Percentiles rank a stretch among this genome's conserved stretches.
Conservation (phyloP, 2,797 vertebrate genomes). For the Diplodus sargus region DNA sequence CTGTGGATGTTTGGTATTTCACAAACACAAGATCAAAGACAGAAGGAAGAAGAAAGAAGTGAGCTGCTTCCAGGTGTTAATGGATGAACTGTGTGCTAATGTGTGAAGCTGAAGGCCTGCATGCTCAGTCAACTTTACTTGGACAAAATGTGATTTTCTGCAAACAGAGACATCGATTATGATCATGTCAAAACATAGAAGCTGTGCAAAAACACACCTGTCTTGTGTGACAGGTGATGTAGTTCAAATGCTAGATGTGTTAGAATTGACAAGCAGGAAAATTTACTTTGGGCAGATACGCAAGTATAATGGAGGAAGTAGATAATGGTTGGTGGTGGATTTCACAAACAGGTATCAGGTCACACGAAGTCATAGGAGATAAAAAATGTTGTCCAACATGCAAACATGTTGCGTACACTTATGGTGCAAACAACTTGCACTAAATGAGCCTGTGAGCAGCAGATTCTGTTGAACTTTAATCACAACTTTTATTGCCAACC, state of each 20-base stretch:
- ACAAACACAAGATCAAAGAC: not conserved
- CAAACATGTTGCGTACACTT: not conserved
- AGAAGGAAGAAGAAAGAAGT: not conserved
- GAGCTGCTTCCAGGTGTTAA: not conserved
- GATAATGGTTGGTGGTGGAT: not conserved
- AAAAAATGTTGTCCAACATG: conserved; percentile 7
- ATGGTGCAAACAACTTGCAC: not conserved
- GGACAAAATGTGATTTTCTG: not conserved
- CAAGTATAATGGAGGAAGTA: not conserved
- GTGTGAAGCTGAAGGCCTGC: fast-evolving
- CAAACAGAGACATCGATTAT: not conserved
- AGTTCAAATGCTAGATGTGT: not conserved
- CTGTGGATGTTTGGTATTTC: conserved; percentile 1
- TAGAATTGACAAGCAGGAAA: not conserved
- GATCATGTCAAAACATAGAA: not conserved
- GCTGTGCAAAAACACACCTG: not conserved
- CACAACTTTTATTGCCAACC: not conserved
- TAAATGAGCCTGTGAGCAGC: not conserved
- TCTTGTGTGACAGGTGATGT: not conserved
- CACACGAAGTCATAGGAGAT: not conserved
- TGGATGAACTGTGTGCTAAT: not conserved
- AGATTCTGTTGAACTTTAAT: not conserved
- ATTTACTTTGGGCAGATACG: not conserved
- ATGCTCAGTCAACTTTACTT: not conserved
- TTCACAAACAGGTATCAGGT: conserved; percentile 4